Evolutionary conservation across 2,888 invertebrate species (phyloP).

Genomic region (Eristalis tenax): DNA sequence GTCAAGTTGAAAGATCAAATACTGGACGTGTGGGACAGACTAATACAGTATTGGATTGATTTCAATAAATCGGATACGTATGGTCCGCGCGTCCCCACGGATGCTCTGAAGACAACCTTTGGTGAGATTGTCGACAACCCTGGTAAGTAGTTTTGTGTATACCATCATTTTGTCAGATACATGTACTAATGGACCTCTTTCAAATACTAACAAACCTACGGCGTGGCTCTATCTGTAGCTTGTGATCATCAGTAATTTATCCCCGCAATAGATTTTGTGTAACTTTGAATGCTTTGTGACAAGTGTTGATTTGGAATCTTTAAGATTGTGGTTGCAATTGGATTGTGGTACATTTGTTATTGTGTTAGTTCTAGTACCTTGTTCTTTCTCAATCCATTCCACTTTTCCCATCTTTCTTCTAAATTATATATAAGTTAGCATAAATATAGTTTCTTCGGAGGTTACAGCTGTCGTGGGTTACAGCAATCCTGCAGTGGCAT

Average conservation of each 20-base stretch:
- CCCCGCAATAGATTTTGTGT: slow-evolving; percentile 46
- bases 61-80: slow-evolving; percentile 83
- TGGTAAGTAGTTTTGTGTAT: slow-evolving; percentile 82
- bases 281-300: slow-evolving; percentile 19
- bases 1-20: slow-evolving; percentile 93
- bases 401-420: no score
- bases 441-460: no score
- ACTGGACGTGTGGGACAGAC: slow-evolving; percentile 94
- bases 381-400: no score
- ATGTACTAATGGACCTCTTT: slow-evolving; percentile 52
- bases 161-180: background rate
- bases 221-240: slow-evolving; percentile 32
- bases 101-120: slow-evolving; percentile 87
- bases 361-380: background rate
- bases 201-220: slow-evolving; percentile 35
- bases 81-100: slow-evolving; percentile 89
- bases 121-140: slow-evolving; percentile 89
- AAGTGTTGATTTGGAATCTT: background rate
- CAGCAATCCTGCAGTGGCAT: no score
- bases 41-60: slow-evolving; percentile 96
- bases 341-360: no score
- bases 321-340: background rate
- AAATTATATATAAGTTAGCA: no score
- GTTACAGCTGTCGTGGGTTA: no score
- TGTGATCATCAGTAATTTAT: slow-evolving; percentile 31